Evolutionary conservation across 1,140 invertebrate genomes (phyloP).

Genomic region (Aphis craccivora): DNA sequence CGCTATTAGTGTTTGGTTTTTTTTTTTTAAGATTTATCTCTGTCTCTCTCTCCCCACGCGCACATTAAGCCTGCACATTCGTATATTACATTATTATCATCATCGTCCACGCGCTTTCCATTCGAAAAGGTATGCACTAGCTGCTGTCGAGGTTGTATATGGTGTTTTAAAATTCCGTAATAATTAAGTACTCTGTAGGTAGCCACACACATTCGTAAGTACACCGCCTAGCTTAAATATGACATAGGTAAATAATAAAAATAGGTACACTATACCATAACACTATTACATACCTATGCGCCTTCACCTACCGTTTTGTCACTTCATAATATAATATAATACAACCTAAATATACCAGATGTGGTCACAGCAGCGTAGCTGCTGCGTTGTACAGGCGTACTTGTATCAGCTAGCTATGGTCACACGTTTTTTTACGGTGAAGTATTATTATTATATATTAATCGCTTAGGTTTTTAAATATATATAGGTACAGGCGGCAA

Average conservation of each 20-base stretch:
- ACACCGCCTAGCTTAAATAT: too few relatives aligned
- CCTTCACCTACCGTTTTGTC: constrained; percentile 27
- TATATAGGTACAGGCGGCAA: background rate
- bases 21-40: background rate
- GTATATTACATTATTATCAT: background rate
- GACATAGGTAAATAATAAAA: too few relatives aligned
- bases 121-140: background rate
- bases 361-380: background rate
- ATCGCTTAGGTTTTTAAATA: constrained; percentile 10
- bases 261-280: background rate
- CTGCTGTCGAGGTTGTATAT: background rate
- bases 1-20: constrained; percentile 22
- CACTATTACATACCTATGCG: background rate
- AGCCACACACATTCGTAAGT: too few relatives aligned
- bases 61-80: background rate
- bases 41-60: background rate
- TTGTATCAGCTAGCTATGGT: background rate
- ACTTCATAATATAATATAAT: background rate
- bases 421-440: background rate
- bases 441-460: constrained; percentile 20
- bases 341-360: background rate
- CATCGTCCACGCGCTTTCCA: background rate
- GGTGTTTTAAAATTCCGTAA: constrained; percentile 32
- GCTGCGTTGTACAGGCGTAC: background rate
- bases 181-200: too few relatives aligned